Evolutionary conservation across 2,113 vertebrate species (phyloP).

Genomic region (Rhinogobius similis): DNA sequence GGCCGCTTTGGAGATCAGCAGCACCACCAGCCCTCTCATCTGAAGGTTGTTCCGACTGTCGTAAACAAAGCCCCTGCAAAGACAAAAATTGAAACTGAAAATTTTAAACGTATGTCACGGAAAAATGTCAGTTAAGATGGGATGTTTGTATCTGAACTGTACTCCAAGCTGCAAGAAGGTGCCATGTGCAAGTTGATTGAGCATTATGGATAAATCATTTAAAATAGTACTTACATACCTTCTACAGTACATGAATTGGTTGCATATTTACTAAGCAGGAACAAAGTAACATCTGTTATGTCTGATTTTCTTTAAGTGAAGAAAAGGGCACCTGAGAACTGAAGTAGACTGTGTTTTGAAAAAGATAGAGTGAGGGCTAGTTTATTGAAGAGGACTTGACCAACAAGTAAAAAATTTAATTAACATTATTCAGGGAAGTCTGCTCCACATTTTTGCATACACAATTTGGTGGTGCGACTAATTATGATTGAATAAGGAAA

Average conservation of each 20-base stretch:
- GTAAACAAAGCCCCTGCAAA: constrained; percentile 85
- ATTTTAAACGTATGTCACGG: background rate
- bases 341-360: background rate
- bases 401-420: background rate
- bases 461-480: background rate
- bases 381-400: background rate
- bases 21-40: constrained; percentile 89
- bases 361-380: background rate
- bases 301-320: background rate
- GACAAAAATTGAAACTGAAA: background rate
- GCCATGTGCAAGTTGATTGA: too few relatives aligned
- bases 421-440: background rate
- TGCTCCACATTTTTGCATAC: constrained; percentile 2
- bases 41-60: constrained; percentile 91
- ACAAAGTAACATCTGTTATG: background rate
- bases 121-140: background rate
- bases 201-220: too few relatives aligned
- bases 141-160: background rate
- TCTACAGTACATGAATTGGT: too few relatives aligned
- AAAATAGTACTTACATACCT: too few relatives aligned
- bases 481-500: constrained; percentile 10
- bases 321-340: background rate
- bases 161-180: too few relatives aligned
- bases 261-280: background rate
- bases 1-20: constrained; percentile 95